Evolutionary conservation across 2,888 invertebrate genomes (phyloP).

Genomic region (Mesochorus sp.): DNA sequence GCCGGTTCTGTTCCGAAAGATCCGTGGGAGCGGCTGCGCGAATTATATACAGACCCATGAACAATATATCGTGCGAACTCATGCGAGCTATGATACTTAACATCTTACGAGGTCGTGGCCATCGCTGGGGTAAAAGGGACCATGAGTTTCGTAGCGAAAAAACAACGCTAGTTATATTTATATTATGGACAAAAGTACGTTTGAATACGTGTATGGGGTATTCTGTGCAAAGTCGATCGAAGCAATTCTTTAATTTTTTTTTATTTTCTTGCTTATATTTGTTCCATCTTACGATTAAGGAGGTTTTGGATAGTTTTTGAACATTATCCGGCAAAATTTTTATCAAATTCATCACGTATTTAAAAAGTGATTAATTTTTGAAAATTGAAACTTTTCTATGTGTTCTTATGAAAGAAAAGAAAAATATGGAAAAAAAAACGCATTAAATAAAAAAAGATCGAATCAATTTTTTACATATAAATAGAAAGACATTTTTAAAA

Average conservation of each 20-base stretch:
- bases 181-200: background rate
- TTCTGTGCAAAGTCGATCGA: background rate
- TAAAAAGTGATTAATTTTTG: too few species aligned
- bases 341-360: too few species aligned
- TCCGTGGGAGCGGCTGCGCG: slow-evolving; percentile 57
- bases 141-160: slow-evolving; percentile 43
- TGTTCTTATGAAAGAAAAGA: too few species aligned
- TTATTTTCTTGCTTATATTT: background rate
- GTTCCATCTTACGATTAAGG: too few species aligned
- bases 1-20: slow-evolving; percentile 26
- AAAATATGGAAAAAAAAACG: too few species aligned
- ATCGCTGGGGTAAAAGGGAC: slow-evolving; percentile 25
- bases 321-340: too few species aligned
- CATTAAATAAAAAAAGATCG: too few species aligned
- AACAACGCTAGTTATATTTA: slow-evolving; percentile 31
- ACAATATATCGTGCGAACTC: slow-evolving; percentile 42
- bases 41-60: slow-evolving; percentile 6
- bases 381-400: too few species aligned
- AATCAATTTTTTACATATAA: too few species aligned
- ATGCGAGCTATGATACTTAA: slow-evolving; percentile 33
- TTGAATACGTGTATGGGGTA: background rate
- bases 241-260: background rate
- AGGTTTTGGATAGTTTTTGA: background rate
- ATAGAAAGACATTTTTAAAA: too few species aligned
- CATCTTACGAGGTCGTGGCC: slow-evolving; percentile 59